These are phyloP conservation scores for Trissolcus basalis DNA, from an alignment of 1,140 invertebrate species.

Conservation along the genomic window DNA sequence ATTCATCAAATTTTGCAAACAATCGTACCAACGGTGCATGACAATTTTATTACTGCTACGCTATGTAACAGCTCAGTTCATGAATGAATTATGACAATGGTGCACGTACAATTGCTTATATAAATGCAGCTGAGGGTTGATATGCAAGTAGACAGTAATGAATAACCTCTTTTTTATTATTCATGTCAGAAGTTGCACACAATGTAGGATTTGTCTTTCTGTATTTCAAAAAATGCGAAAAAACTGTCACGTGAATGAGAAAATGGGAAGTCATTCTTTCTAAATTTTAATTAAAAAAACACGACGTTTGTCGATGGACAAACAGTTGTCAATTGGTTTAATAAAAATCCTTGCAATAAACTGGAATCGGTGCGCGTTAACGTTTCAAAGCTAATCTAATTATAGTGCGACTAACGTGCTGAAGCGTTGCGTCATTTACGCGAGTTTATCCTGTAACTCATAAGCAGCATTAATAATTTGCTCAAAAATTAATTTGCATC, in stretches of 20 bases:
- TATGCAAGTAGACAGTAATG: slow-evolving; percentile 17
- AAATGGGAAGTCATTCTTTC: too few relatives aligned
- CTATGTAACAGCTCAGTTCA: slow-evolving; percentile 1
- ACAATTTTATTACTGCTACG: too few relatives aligned
- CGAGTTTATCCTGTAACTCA: slow-evolving; percentile 9
- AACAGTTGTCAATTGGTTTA: too few relatives aligned
- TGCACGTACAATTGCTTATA: slow-evolving; percentile 14
- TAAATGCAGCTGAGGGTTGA: slow-evolving; percentile 30
- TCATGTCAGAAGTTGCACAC: slow-evolving; percentile 8
- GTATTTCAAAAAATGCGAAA: slow-evolving; percentile 2
- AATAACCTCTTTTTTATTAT: slow-evolving; percentile 46
- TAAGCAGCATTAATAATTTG: slow-evolving; percentile 25
- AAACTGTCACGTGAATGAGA: neutral
- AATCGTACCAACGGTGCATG: too few relatives aligned
- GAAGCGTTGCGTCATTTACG: slow-evolving; percentile 12
- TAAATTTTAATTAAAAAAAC: too few relatives aligned
- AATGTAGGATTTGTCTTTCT: too few relatives aligned
- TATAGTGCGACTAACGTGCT: slow-evolving; percentile 12
- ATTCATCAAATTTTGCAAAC: too few relatives aligned
- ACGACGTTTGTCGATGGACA: too few relatives aligned
- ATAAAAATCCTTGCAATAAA: too few relatives aligned
- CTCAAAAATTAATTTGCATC: slow-evolving; percentile 24
- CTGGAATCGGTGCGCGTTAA: neutral
- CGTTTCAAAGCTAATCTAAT: slow-evolving; percentile 18
- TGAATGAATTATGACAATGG: slow-evolving; percentile 30